phyloP scores from a whole-genome alignment of 2,113 vertebrate genomes.

The Chauna torquata region DNA sequence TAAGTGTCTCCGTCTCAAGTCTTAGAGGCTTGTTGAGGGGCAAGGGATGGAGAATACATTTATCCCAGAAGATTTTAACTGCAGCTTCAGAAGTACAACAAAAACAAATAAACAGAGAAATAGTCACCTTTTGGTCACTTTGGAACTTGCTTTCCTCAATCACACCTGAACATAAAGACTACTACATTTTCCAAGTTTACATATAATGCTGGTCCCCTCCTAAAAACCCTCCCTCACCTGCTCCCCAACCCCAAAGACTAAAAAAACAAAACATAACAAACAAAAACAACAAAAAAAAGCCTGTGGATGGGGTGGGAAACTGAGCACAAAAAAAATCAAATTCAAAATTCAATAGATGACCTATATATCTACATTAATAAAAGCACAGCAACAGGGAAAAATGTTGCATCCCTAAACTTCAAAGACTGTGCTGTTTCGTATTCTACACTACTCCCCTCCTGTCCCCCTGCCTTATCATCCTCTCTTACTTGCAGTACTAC shows the following conservation, averaged over 20 bases:
- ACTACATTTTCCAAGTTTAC: not conserved
- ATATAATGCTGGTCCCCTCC: not conserved
- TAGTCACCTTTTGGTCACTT: not conserved
- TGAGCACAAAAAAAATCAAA: not conserved
- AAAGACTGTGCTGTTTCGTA: not conserved
- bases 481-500: not conserved
- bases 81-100: not conserved
- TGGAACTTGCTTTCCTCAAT: not conserved
- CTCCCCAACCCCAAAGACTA: not conserved
- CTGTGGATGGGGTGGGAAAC: accelerated
- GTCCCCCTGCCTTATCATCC: not conserved
- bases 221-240: not conserved
- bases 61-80: not conserved
- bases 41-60: not conserved
- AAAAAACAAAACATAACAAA: not conserved
- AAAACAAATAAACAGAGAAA: not conserved
- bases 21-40: not conserved
- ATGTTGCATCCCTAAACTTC: not conserved
- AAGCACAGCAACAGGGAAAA: not conserved
- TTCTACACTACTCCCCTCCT: not conserved
- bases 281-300: not conserved
- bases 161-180: not conserved
- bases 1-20: not conserved
- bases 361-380: not conserved
- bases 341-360: not conserved